Evolutionary conservation across 2,888 invertebrate species (phyloP).

Genomic region (Ormyrus thymus): DNA sequence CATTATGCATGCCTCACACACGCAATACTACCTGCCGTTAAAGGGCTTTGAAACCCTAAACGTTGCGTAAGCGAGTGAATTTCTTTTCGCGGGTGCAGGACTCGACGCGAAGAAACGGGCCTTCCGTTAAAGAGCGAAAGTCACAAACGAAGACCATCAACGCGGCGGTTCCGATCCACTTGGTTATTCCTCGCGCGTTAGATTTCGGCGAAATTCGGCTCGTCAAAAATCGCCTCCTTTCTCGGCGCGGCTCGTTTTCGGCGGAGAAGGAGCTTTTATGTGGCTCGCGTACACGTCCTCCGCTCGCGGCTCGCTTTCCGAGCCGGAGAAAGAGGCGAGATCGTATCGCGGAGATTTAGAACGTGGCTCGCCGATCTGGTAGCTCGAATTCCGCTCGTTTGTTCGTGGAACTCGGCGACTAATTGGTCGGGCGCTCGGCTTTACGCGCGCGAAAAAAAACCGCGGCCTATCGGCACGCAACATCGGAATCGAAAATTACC

Average conservation of each 20-base stretch:
- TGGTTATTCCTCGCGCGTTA: slow-evolving; percentile 65
- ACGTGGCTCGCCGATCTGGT: slow-evolving; percentile 62
- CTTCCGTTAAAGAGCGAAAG: background rate
- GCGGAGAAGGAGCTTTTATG: slow-evolving; percentile 20
- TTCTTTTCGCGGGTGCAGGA: too few species aligned
- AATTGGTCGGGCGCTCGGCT: slow-evolving; percentile 58
- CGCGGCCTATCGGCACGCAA: too few species aligned
- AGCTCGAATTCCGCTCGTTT: slow-evolving; percentile 62
- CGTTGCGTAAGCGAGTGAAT: too few species aligned
- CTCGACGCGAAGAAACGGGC: too few species aligned
- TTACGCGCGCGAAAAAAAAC: background rate
- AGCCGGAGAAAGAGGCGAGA: slow-evolving; percentile 49
- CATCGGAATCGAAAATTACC: background rate
- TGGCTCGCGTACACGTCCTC: background rate
- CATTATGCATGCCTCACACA: background rate
- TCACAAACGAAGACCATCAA: slow-evolving; percentile 38
- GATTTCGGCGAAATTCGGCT: slow-evolving; percentile 64
- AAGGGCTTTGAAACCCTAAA: too few species aligned
- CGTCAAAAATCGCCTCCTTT: slow-evolving; percentile 64
- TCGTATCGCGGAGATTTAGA: slow-evolving; percentile 64
- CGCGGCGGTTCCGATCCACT: slow-evolving; percentile 64
- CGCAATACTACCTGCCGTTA: too few species aligned
- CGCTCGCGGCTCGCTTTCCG: background rate
- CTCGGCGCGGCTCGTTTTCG: slow-evolving; percentile 50
- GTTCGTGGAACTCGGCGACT: slow-evolving; percentile 62